Evolutionary conservation across 1,140 invertebrate genomes (phyloP), one percentile per base, ranked within the genome.

Genomic region (Drosophila fuyamai): DNA sequence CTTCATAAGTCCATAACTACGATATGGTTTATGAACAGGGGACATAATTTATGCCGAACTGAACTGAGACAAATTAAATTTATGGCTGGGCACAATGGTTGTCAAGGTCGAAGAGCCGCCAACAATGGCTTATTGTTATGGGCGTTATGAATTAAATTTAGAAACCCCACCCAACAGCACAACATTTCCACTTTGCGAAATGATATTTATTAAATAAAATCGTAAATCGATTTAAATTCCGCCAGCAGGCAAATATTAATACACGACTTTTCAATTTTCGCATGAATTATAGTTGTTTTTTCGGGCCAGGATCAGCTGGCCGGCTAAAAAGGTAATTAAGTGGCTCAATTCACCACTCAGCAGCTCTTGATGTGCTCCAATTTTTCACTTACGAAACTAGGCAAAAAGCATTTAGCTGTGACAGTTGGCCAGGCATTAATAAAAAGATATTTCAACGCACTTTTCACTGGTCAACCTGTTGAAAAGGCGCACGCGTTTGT

Each of bases 391-490:
- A 46, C 81, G 60, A 84, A 84, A 77, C 67, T 68, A n/a, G 55
- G 55, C 51, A 59, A 61, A 44, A 78, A 63, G 47, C 76, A 80
- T 75, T 75, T 72, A 60, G 55, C 53, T 10, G 23, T 32, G 60
- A 53, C 72, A 36, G 41, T 56, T 48, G 60, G 63, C 54, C 66
- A 27, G 35, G 72, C 66, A 76, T 76, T 68, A 82, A 82, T 82
- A 85, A 82, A 86, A 72, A 86, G 54, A 70, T 63, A 83, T 83
- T 81, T 82, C 75, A 55, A 82, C 79, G 79, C 79, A 82, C 79
- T 82, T 82, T 82, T 60, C 54, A 38, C 50, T 32, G 55, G 18
- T 36, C 62, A 67, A 55, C 62, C 62, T 67, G 74, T 76, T 59
- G 62, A 66, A 48, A 38, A 47, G 54, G 14, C 72, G 48, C 61